A percentile compares a stretch with the other conserved stretches of the same genome.
Conservation (phyloP, 2,888 invertebrate species). For the Microctonus brassicae region DNA sequence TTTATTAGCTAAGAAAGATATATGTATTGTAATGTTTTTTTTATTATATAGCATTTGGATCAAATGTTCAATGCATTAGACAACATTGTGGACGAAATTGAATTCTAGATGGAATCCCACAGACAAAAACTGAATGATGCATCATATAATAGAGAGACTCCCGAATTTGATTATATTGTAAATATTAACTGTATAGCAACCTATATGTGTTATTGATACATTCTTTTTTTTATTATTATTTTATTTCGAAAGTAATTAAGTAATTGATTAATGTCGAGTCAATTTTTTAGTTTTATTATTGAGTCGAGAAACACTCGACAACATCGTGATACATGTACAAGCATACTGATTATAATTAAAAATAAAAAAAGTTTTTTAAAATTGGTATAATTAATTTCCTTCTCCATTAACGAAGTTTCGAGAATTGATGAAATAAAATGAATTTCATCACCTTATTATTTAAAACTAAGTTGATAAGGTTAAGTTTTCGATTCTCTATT, state of each 20-base stretch:
- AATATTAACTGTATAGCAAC: constrained; percentile 47
- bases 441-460: background rate
- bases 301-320: background rate
- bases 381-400: background rate
- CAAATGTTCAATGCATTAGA: constrained; percentile 62
- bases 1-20: background rate
- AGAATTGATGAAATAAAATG: no score
- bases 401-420: background rate
- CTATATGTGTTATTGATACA: background rate
- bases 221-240: background rate
- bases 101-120: constrained; percentile 54
- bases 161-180: constrained; percentile 47
- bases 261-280: constrained; percentile 3
- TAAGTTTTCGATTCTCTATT: background rate
- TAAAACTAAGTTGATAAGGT: background rate
- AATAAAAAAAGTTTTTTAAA: background rate
- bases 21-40: constrained; percentile 16
- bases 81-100: constrained; percentile 60
- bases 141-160: constrained; percentile 4
- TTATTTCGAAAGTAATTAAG: background rate
- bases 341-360: background rate
- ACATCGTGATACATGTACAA: constrained; percentile 29
- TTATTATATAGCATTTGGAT: constrained; percentile 59
- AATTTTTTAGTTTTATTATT: background rate
- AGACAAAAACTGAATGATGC: no score